Evolutionary conservation across 2,888 invertebrate genomes (phyloP), one percentile per base, ranked within the genome.

Genomic region (Lepidochitona cinerea): DNA sequence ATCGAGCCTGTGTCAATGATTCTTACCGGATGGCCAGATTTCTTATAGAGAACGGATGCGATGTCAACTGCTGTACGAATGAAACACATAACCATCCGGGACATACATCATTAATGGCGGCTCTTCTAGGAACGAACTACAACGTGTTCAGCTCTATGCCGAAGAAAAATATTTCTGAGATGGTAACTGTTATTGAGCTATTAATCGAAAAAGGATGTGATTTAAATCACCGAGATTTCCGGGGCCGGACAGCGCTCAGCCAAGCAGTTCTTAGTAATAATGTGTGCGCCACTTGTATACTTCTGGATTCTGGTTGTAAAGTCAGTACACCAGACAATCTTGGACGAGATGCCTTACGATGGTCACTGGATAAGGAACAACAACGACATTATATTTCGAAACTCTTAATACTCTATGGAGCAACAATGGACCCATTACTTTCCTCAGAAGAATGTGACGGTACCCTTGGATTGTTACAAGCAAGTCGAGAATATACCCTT

Each of bases 181-280:
- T 78, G 72, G 41, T 81, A 0, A 53, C 33, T 7, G 74, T 80
- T 23, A 72, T 78, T 41, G 72, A 75, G 54, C 37, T 74, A 53
- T 59, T 82, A 26, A 33, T 82, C 0, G 36, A 52, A 7, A 33
- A 73, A 9, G 78, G 79, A 1, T 75, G 79, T 74, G 77, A 81
- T 65, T 14, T 82, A 0, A 72, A 80, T 59, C 64, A 66, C 18
- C 65, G 37, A 3, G 75, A 80, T 37, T 54, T 53, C 32, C 70
- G 37, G 2, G 81, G 80, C 4, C 75, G 71, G 41, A 79, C 80
- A 18, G 81, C 81, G n/a, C 52, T 82, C 14, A 79, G 79, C 37
- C 36, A 68, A 1, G 76, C 80, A 1, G 77, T 78, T 2, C 76
- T 79, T 23, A 37, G 36, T 23, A 37, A 49, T 9, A 78, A 80